Percentiles rank a stretch among this genome's conserved stretches.
These are phyloP conservation scores for Venusia cambrica DNA, from an alignment of 2,888 invertebrate genomes.

Conservation along the genomic window DNA sequence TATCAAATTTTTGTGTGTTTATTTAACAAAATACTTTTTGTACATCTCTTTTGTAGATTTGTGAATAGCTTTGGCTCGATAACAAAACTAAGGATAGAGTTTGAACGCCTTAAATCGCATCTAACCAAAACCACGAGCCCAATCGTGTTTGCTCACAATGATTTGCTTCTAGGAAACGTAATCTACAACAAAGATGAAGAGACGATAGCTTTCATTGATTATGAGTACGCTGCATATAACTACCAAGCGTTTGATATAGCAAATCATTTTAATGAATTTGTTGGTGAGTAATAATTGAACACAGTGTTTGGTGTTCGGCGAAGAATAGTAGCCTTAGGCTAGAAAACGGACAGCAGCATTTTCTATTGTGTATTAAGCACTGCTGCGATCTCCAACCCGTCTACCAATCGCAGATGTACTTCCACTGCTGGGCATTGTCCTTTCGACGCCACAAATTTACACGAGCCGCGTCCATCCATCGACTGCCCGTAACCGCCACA, in stretches of 20 bases:
- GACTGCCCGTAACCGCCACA: no score
- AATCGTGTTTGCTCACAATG: slow-evolving; percentile 98
- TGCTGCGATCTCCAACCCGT: no score
- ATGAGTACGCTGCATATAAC: slow-evolving; percentile 96
- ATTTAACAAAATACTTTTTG: slow-evolving; percentile 28
- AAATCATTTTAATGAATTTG: slow-evolving; percentile 98
- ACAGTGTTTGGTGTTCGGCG: no score
- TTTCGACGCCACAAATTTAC: no score
- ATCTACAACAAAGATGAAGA: slow-evolving; percentile 87
- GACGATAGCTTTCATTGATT: slow-evolving; percentile 95
- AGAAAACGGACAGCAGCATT: no score
- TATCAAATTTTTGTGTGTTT: slow-evolving; percentile 13
- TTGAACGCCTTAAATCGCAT: slow-evolving; percentile 82
- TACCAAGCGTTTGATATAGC: slow-evolving; percentile 98
- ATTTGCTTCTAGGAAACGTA: slow-evolving; percentile 96
- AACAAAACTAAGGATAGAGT: slow-evolving; percentile 85
- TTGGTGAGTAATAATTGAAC: slow-evolving; percentile 83
- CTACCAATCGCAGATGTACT: no score
- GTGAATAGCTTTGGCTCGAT: slow-evolving; percentile 84
- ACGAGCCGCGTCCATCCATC: no score
- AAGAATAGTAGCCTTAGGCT: no score
- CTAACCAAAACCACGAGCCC: slow-evolving; percentile 85
- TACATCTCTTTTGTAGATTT: slow-evolving; percentile 81
- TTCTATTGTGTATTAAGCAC: no score
- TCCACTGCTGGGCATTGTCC: no score